Percentiles rank a stretch among this genome's conserved stretches.
phyloP scores from a whole-genome alignment of 1,140 invertebrate species.

The Aphis craccivora region DNA sequence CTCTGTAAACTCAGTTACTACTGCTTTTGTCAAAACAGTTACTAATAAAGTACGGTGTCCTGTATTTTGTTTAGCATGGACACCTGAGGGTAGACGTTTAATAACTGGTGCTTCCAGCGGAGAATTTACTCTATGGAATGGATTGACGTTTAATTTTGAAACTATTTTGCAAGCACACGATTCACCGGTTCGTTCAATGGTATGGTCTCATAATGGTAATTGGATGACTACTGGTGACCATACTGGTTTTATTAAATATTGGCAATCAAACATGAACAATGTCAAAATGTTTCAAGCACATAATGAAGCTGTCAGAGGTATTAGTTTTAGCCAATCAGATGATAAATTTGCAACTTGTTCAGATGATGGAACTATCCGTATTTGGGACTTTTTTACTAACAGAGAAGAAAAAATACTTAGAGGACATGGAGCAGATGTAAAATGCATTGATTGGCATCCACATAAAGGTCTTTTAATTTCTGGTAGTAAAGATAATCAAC shows the following conservation, averaged over 20 bases:
- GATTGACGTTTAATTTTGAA: slow-evolving; percentile 99
- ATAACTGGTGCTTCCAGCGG: slow-evolving; percentile 99
- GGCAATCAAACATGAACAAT: slow-evolving; percentile 99
- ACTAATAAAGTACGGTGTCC: slow-evolving; percentile 99
- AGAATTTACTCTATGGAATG: slow-evolving; percentile 99
- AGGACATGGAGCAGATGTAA: slow-evolving; percentile 99
- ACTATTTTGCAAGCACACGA: slow-evolving; percentile 99
- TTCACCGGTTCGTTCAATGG: slow-evolving; percentile 96
- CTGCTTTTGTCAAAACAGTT: slow-evolving; percentile 95
- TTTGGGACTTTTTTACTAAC: slow-evolving; percentile 98
- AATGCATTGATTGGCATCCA: slow-evolving; percentile 99
- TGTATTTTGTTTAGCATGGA: slow-evolving; percentile 99
- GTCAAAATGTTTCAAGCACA: slow-evolving; percentile 99
- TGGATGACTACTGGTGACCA: slow-evolving; percentile 99
- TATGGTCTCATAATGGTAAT: slow-evolving; percentile 98
- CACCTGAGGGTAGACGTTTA: slow-evolving; percentile 94
- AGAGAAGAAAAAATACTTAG: slow-evolving; percentile 94
- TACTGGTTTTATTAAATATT: slow-evolving; percentile 98
- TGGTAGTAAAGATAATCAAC: slow-evolving; percentile 99
- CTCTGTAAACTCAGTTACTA: slow-evolving; percentile 96
- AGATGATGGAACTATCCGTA: slow-evolving; percentile 96
- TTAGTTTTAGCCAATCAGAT: slow-evolving; percentile 99
- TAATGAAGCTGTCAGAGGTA: slow-evolving; percentile 98
- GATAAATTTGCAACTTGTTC: slow-evolving; percentile 98
- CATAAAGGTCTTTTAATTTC: slow-evolving; percentile 96